Conservation (phyloP, 2,888 invertebrate species). For the Troides oblongomaculatus region DNA sequence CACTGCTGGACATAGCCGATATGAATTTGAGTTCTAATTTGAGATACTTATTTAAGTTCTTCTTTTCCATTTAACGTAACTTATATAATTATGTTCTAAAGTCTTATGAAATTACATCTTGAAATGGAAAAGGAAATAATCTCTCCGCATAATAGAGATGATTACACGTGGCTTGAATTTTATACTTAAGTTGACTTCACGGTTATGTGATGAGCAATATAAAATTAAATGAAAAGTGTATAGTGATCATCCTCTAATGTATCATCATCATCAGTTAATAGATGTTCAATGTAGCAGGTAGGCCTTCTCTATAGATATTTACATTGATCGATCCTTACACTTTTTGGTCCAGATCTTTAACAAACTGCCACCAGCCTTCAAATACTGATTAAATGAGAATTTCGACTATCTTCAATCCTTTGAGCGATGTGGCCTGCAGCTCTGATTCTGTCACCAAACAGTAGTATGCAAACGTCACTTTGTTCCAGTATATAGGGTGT, state of each 20-base stretch:
- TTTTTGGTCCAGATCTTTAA: too few species aligned
- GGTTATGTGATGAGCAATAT: not conserved
- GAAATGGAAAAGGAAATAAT: conserved; percentile 3
- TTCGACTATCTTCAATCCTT: too few species aligned
- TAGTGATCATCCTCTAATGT: not conserved
- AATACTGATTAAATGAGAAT: too few species aligned
- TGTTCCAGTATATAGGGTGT: too few species aligned
- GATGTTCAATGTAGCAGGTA: not conserved
- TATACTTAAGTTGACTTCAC: not conserved
- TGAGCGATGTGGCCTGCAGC: not conserved
- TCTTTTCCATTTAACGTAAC: conserved; percentile 1
- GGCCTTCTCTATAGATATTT: too few species aligned
- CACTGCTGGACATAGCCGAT: too few species aligned
- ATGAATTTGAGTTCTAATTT: too few species aligned
- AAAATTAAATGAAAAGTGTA: not conserved
- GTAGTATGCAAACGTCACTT: too few species aligned
- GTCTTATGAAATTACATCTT: conserved; percentile 4
- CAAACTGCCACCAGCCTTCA: too few species aligned
- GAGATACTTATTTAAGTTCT: not conserved
- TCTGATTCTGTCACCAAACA: too few species aligned
- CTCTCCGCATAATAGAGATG: conserved; percentile 1
- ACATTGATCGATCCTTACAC: too few species aligned
- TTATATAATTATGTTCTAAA: not conserved
- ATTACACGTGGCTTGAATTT: conserved; percentile 17
- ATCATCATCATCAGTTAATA: not conserved